Percentiles rank a stretch among this genome's conserved stretches.
Conservation (phyloP, 2,113 vertebrate species). For the Jaculus jaculus region DNA sequence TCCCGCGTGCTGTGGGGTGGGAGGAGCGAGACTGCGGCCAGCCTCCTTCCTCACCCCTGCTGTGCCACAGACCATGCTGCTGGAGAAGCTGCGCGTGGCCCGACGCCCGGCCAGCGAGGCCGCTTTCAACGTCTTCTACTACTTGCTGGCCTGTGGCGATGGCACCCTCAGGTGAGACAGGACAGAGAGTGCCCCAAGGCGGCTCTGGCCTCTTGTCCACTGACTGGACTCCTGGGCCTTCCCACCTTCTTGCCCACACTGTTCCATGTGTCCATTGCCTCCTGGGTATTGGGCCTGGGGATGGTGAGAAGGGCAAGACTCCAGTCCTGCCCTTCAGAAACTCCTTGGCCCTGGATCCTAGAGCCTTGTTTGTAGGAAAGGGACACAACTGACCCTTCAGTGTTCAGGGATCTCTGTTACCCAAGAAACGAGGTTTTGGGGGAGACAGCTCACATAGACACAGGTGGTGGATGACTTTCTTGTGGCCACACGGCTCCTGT, state of each 20-base stretch:
- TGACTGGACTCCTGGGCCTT: fast-evolving
- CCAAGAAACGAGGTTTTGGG: not conserved
- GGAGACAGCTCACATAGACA: not conserved
- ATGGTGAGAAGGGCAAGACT: not conserved
- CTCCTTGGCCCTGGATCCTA: not conserved
- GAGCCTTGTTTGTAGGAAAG: not conserved
- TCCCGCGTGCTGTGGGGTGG: not conserved
- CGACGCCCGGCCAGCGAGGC: conserved; percentile 90
- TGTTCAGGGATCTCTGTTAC: not conserved
- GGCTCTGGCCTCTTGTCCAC: not conserved
- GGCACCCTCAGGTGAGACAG: conserved; percentile 89
- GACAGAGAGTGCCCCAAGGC: not conserved
- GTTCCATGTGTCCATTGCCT: not conserved
- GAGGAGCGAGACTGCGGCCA: not conserved
- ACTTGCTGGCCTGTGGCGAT: conserved; percentile 94
- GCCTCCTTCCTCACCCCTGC: not conserved
- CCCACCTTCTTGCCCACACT: not conserved
- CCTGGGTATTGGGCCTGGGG: not conserved
- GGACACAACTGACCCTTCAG: not conserved
- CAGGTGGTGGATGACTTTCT: not conserved
- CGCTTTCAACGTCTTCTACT: conserved; percentile 96
- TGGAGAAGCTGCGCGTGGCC: conserved; percentile 95
- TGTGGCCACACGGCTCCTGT: too few species aligned
- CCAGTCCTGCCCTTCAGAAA: not conserved
- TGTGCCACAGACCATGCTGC: conserved; percentile 91